Base-by-base conservation (phyloP, 2,888 invertebrate species). In the Esperia sulphurella region DNA sequence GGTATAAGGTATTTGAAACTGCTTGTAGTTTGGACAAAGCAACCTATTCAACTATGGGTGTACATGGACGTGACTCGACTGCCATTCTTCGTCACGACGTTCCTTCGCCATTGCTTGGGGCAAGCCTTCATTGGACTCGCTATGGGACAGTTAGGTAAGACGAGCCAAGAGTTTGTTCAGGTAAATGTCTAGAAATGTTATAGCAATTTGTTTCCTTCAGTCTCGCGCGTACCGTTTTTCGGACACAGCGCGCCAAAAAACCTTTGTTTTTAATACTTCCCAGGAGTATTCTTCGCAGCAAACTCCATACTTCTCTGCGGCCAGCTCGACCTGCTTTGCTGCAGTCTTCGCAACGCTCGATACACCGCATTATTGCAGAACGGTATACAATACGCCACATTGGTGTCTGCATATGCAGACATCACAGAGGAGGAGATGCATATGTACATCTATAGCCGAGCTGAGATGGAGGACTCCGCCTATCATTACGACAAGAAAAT, bases 251-350 rank as follows among this genome's bases (percentile, higher is more conserved):
- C n/a, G n/a, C n/a, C n/a, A n/a, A n/a, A n/a, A n/a, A n/a, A n/a
- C n/a, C n/a, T n/a, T n/a, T n/a, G n/a, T n/a, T n/a, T n/a, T n/a
- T n/a, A n/a, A n/a, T n/a, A n/a, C 21, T 21, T 21, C 44, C 14
- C 40, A 87, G 88, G 87, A 13, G 84, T 86, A 37, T 82, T 86
- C 52, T 87, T 84, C 59, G 85, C 82, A 0, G 64, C 74, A 0
- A 83, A 83, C 53, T 72, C 85, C 0, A 85, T 87, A 45, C 54
- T 88, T 1, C 69, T 88, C 31, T 88, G 88, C 61, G 88, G 88
- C 0, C 88, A 88, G 59, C 51, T 87, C n/a, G 88, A 88, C 45
- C 51, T 88, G 0, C 51, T 86, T 0, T 86, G 86, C 63, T 88
- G 87, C 57, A 78, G 82, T 31, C 61, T 87, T 0, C 75, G 86